These are phyloP conservation scores for Orthosia cruda DNA, from an alignment of 2,888 invertebrate species.

Conservation along the genomic window DNA sequence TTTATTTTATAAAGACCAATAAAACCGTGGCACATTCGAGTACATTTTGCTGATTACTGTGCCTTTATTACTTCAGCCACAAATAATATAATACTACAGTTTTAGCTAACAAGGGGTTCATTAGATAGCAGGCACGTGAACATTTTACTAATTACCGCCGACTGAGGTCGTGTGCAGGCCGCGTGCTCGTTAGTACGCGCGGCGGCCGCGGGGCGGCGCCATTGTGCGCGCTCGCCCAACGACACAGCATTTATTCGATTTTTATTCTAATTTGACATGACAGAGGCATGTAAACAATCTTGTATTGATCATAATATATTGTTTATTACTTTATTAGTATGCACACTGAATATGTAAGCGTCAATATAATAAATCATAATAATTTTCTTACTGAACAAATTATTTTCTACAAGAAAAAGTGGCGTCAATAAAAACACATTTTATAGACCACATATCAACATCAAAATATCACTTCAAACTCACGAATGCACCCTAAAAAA, in stretches of 20 bases:
- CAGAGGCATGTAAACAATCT: slow-evolving; percentile 40
- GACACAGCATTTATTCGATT: slow-evolving; percentile 51
- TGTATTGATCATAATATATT: slow-evolving; percentile 59
- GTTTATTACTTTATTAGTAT: slow-evolving; percentile 40
- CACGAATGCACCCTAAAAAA: slow-evolving; percentile 67
- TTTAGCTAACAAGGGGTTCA: no score
- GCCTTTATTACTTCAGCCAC: slow-evolving; percentile 28
- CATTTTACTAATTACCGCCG: slow-evolving; percentile 71
- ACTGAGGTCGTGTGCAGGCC: slow-evolving; percentile 77
- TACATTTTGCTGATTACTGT: slow-evolving; percentile 23
- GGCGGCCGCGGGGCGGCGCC: slow-evolving; percentile 77
- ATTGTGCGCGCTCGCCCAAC: slow-evolving; percentile 62
- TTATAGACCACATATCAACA: slow-evolving; percentile 55
- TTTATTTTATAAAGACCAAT: neutral
- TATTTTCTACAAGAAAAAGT: slow-evolving; percentile 34
- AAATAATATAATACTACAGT: no score
- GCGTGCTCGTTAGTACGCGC: slow-evolving; percentile 80
- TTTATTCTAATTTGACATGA: slow-evolving; percentile 63
- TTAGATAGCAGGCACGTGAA: slow-evolving; percentile 69
- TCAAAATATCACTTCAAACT: slow-evolving; percentile 61
- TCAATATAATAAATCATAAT: slow-evolving; percentile 29
- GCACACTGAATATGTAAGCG: slow-evolving; percentile 17
- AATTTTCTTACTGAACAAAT: slow-evolving; percentile 32
- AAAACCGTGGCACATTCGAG: neutral
- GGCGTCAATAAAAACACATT: slow-evolving; percentile 58